Percentiles rank a stretch among this genome's conserved stretches.
phyloP scores from a whole-genome alignment of 1,140 invertebrate genomes.

The Papilio polytes region DNA sequence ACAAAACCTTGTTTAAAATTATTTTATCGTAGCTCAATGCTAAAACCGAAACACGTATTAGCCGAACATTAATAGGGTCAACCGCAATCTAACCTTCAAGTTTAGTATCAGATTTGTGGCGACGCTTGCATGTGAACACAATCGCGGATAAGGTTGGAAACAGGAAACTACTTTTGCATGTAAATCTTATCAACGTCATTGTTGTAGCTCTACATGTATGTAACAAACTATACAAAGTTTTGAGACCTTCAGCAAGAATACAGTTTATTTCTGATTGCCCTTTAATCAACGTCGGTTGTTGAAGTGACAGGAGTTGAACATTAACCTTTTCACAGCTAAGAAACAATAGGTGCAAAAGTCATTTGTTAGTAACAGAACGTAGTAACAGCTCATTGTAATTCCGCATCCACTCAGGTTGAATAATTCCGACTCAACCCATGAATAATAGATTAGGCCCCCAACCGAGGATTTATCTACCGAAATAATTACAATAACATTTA shows the following conservation, averaged over 20 bases:
- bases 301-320: background rate
- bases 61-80: slow-evolving; percentile 15
- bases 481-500: slow-evolving; percentile 44
- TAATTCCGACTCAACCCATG: slow-evolving; percentile 48
- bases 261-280: slow-evolving; percentile 25
- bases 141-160: background rate
- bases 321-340: slow-evolving; percentile 1
- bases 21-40: background rate
- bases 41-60: slow-evolving; percentile 11
- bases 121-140: slow-evolving; percentile 23
- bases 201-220: background rate
- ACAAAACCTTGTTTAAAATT: background rate
- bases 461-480: slow-evolving; percentile 50
- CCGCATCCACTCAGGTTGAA: slow-evolving; percentile 52
- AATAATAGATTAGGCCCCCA: slow-evolving; percentile 50
- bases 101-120: slow-evolving; percentile 8
- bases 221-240: slow-evolving; percentile 2
- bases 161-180: slow-evolving; percentile 21
- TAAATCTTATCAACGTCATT: slow-evolving; percentile 26
- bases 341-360: slow-evolving; percentile 31
- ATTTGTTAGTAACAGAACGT: slow-evolving; percentile 38
- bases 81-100: slow-evolving; percentile 20
- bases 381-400: slow-evolving; percentile 52
- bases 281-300: slow-evolving; percentile 26
- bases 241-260: background rate